phyloP scores from a whole-genome alignment of 2,797 vertebrate genomes.

The Crenuchus spilurus region DNA sequence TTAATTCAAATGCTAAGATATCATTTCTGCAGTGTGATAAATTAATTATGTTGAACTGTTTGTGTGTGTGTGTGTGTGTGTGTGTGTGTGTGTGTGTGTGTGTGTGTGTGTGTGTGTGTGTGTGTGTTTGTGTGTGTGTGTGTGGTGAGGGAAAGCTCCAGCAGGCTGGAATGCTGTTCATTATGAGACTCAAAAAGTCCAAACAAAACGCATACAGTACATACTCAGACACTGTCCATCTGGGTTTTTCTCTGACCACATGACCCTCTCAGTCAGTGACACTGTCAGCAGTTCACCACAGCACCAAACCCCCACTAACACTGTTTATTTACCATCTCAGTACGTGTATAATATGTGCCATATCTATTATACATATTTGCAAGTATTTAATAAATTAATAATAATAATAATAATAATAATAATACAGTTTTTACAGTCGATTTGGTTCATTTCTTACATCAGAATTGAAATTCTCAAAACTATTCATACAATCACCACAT shows the following conservation, averaged over 20 bases:
- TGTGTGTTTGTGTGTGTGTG: too few relatives aligned
- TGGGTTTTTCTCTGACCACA: conserved; percentile 61
- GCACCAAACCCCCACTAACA: background rate
- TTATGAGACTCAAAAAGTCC: conserved; percentile 9
- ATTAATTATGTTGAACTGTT: too few relatives aligned
- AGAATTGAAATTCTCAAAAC: too few relatives aligned
- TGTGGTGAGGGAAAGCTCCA: background rate
- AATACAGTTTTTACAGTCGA: too few relatives aligned
- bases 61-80: background rate
- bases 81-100: background rate
- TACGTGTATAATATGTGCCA: too few relatives aligned
- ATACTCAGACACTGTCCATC: conserved; percentile 37
- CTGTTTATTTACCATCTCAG: background rate
- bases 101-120: background rate
- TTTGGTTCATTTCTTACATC: too few relatives aligned
- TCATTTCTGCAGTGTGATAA: too few relatives aligned
- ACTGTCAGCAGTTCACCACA: conserved; percentile 65
- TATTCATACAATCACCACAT: too few relatives aligned
- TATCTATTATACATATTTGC: too few relatives aligned
- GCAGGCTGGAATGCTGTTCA: background rate
- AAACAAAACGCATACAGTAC: conserved; percentile 57
- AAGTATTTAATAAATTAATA: too few relatives aligned
- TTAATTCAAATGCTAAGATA: too few relatives aligned
- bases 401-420: too few relatives aligned
- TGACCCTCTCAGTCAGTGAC: conserved; percentile 65